A percentile compares a stretch with the other conserved stretches of the same genome.
Evolutionary conservation across 2,797 vertebrate species (phyloP).

Genomic region (Carapus acus): DNA sequence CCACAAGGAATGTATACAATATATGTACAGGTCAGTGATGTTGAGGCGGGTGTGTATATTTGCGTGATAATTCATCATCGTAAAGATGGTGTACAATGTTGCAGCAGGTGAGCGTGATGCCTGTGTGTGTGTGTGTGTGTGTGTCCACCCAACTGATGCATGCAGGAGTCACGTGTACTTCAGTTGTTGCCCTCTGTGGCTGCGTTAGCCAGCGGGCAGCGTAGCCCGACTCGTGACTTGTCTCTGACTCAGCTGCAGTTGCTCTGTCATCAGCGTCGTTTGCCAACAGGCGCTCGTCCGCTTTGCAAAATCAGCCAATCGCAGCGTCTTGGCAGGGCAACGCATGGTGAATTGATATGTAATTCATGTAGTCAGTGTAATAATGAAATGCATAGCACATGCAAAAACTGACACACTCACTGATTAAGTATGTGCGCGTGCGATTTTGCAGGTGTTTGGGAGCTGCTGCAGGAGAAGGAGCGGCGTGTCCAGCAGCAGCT

Average conservation of each 20-base stretch:
- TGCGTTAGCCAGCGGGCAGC: slow-evolving; percentile 14
- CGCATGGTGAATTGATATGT: no score
- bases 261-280: slow-evolving; percentile 32
- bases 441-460: slow-evolving; percentile 75
- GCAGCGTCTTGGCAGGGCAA: slow-evolving; percentile 54
- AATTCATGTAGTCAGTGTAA: no score
- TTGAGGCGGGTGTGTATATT: no score
- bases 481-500: slow-evolving; percentile 77
- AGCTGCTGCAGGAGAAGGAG: slow-evolving; percentile 80
- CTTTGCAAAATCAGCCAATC: slow-evolving; percentile 44
- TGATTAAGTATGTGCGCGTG: no score
- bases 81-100: no score
- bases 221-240: slow-evolving; percentile 30
- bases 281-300: slow-evolving; percentile 43
- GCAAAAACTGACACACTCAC: no score
- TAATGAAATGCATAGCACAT: no score
- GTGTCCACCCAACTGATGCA: not conserved
- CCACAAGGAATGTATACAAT: no score
- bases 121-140: no score
- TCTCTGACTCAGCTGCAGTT: slow-evolving; percentile 48
- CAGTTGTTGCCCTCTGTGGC: slow-evolving; percentile 15
- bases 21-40: no score
- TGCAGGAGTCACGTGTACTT: slow-evolving; percentile 12
- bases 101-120: no score
- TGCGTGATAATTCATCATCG: no score